A percentile compares a stretch with the other conserved stretches of the same genome.
phyloP scores from a whole-genome alignment of 1,140 invertebrate species.

The Octopus bimaculoides region DNA sequence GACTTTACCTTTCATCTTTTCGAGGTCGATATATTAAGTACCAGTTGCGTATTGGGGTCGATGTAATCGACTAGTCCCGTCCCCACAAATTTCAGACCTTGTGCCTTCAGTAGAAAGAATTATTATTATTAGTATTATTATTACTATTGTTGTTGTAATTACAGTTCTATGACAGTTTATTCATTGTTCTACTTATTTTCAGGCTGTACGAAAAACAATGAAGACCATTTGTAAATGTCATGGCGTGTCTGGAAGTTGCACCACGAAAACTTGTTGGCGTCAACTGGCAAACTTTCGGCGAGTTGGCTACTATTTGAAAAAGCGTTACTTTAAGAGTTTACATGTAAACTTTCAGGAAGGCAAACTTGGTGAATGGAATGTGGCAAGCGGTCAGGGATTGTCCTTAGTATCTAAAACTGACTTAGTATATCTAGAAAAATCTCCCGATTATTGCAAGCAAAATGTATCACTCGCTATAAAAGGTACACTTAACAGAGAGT shows the following conservation, averaged over 20 bases:
- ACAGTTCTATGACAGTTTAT: no score
- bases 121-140: no score
- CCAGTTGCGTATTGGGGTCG: no score
- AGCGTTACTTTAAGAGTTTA: conserved; percentile 84
- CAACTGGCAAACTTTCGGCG: conserved; percentile 81
- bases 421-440: conserved; percentile 83
- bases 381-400: conserved; percentile 21
- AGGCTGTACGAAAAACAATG: conserved; percentile 83
- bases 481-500: conserved; percentile 66
- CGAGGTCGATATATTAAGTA: no score
- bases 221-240: conserved; percentile 91
- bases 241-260: conserved; percentile 85
- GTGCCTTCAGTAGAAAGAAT: no score
- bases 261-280: conserved; percentile 88
- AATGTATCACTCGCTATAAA: conserved; percentile 78
- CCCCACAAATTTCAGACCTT: no score
- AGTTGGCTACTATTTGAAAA: conserved; percentile 80
- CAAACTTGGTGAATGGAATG: conserved; percentile 28
- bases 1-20: no score
- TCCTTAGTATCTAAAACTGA: conserved; percentile 52
- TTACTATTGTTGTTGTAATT: no score
- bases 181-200: conserved; percentile 23
- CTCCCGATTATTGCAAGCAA: conserved; percentile 78
- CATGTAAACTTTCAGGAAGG: conserved; percentile 57
- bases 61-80: no score